Conservation (phyloP, 2,113 vertebrate species). For the Lipotes vexillifer region DNA sequence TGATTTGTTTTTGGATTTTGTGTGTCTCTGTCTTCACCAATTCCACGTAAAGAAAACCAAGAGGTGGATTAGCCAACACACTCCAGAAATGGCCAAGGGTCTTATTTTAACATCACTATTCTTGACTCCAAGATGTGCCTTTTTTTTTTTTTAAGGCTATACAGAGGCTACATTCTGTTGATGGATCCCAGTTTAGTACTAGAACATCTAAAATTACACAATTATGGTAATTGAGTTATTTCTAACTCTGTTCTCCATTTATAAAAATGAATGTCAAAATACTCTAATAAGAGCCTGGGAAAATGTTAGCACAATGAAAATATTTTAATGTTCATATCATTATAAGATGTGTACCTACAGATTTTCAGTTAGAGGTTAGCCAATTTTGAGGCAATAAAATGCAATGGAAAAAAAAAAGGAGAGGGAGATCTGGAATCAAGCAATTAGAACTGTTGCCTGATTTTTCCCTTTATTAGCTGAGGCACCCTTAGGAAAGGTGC, state of each 20-base stretch:
- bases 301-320: neutral
- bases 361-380: neutral
- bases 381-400: neutral
- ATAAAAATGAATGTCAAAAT: conserved; percentile 31
- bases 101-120: conserved; percentile 34
- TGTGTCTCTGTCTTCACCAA: conserved; percentile 61
- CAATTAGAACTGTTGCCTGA: neutral
- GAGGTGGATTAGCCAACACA: conserved; percentile 32
- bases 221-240: neutral
- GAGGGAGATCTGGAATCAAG: neutral
- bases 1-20: conserved; percentile 30
- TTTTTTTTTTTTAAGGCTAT: neutral
- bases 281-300: neutral
- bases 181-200: neutral
- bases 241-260: neutral
- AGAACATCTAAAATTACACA: conserved; percentile 20
- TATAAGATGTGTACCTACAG: neutral
- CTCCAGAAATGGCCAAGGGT: conserved; percentile 10
- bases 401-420: neutral
- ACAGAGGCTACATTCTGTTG: neutral
- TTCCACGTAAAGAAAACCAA: conserved; percentile 58
- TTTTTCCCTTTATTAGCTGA: neutral
- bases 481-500: neutral
- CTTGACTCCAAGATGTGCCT: neutral
- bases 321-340: neutral